These are phyloP conservation scores for Himalopsyche japonica DNA, from an alignment of 2,888 invertebrate genomes.

Conservation along the genomic window DNA sequence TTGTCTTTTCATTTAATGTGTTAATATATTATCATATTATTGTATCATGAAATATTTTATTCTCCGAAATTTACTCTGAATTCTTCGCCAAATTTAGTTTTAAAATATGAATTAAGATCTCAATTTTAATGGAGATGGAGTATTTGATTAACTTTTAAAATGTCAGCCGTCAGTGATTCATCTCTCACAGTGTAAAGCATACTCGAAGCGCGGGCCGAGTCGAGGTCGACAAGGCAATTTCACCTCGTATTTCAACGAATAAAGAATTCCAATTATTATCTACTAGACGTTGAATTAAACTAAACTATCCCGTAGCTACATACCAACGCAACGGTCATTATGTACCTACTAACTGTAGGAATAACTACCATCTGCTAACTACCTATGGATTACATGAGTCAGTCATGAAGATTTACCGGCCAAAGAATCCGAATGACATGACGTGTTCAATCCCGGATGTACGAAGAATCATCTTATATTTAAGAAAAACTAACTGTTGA, in stretches of 20 bases:
- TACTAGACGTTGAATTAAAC: neutral
- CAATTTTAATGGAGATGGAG: too few relatives aligned
- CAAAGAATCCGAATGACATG: neutral
- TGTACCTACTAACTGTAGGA: neutral
- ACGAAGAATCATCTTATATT: neutral
- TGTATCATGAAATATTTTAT: too few relatives aligned
- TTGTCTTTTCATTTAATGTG: too few relatives aligned
- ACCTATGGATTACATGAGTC: neutral
- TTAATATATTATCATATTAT: too few relatives aligned
- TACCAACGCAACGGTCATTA: neutral
- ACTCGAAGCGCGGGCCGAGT: neutral
- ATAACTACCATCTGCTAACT: neutral
- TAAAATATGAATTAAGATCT: too few relatives aligned
- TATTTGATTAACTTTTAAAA: too few relatives aligned
- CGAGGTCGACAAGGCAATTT: neutral
- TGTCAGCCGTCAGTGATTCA: neutral
- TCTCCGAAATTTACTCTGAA: too few relatives aligned
- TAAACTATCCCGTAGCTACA: neutral
- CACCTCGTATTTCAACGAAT: neutral
- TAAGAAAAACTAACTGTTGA: too few relatives aligned
- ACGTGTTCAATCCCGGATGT: neutral
- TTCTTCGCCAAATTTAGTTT: too few relatives aligned
- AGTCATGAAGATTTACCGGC: neutral
- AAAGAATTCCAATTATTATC: neutral
- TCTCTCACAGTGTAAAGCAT: neutral